phyloP scores from a whole-genome alignment of 2,113 vertebrate species.

The Suricata suricatta region DNA sequence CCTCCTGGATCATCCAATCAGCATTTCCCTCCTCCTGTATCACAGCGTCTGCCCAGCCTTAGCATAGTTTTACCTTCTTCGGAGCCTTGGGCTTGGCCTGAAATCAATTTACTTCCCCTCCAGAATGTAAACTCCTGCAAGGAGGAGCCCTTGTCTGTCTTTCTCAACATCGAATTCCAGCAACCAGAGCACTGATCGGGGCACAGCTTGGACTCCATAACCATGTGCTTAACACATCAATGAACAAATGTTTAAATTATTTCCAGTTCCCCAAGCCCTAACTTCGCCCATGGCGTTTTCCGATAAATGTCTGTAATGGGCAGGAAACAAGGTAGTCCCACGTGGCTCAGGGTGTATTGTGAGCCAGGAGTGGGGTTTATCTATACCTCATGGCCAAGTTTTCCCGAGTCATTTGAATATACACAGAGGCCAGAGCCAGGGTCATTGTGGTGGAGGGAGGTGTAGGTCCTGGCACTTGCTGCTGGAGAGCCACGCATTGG shows the following conservation, averaged over 20 bases:
- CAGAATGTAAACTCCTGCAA: background rate
- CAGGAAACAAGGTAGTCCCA: background rate
- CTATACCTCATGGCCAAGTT: background rate
- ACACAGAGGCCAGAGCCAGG: background rate
- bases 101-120: background rate
- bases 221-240: background rate
- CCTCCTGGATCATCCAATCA: background rate
- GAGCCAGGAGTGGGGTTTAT: background rate
- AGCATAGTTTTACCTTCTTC: background rate
- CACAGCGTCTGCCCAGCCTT: background rate
- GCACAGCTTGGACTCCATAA: background rate
- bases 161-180: background rate
- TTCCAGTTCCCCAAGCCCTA: background rate
- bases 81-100: background rate
- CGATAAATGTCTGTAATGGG: background rate
- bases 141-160: background rate
- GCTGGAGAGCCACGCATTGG: background rate
- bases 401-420: slow-evolving; percentile 7
- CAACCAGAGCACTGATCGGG: background rate
- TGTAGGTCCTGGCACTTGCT: background rate
- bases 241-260: background rate
- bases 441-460: background rate
- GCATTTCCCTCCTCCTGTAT: background rate
- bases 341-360: background rate
- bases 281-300: background rate